Conservation (phyloP, 2,888 invertebrate genomes). For the Thera britannica region DNA sequence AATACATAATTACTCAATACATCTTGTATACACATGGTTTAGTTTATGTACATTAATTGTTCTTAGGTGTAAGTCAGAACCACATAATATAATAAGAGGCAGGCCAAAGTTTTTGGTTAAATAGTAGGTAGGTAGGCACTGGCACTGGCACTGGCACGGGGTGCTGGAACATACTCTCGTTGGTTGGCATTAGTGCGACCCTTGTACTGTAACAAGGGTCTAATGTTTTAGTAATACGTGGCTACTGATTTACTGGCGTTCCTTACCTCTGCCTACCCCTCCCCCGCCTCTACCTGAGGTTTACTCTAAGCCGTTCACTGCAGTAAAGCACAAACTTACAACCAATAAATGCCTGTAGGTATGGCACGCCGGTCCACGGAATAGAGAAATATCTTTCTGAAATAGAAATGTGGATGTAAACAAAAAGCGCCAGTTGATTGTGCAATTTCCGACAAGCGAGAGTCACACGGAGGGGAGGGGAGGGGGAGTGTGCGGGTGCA, state of each 20-base stretch:
- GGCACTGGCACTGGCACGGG: too few species aligned
- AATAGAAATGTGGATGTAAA: slow-evolving; percentile 2
- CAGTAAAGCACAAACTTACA: slow-evolving; percentile 12
- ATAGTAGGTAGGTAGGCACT: too few species aligned
- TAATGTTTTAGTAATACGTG: slow-evolving; percentile 38
- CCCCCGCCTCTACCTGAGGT: slow-evolving; percentile 19
- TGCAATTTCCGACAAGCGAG: slow-evolving; percentile 6
- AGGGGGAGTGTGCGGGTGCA: too few species aligned
- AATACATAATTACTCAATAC: too few species aligned
- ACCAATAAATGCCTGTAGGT: not conserved
- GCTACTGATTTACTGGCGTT: slow-evolving; percentile 33
- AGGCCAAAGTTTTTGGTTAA: too few species aligned
- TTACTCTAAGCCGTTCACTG: slow-evolving; percentile 2
- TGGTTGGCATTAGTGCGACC: slow-evolving; percentile 30
- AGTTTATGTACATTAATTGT: too few species aligned
- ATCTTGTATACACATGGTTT: too few species aligned
- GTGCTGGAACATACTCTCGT: slow-evolving; percentile 23
- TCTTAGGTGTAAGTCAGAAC: too few species aligned
- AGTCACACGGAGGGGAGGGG: too few species aligned
- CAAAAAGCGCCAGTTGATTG: slow-evolving; percentile 27
- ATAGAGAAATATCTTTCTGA: slow-evolving; percentile 1
- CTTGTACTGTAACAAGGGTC: slow-evolving; percentile 34
- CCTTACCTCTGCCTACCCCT: slow-evolving; percentile 7
- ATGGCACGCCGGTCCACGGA: slow-evolving; percentile 4
- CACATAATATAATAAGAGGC: too few species aligned